Base-by-base conservation (phyloP, 2,797 vertebrate species). In the Anolis apletophallus region DNA sequence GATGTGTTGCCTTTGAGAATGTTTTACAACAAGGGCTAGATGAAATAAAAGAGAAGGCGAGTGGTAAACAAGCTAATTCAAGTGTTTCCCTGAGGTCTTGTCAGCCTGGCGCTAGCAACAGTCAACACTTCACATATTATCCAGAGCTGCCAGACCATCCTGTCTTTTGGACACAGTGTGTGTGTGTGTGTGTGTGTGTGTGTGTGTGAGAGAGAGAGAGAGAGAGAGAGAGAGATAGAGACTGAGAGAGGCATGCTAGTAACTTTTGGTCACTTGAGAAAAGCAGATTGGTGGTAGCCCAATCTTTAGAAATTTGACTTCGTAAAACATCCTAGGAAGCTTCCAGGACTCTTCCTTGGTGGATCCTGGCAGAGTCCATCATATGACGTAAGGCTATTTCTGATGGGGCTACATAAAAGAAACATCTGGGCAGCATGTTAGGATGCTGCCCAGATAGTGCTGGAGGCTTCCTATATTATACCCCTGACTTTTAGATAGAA, bases 31-130 rank as follows among this genome's bases (percentile, higher is more conserved):
- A 68, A n/a, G 9, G 19, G 84, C 88, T 86, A 86, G 87, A 85
- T 34, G 7, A 92, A 91, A 89, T 79, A n/a, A 80, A 93, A 80
- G 86, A 83, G 32, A 73, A 85, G 36, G 52, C 73, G 71, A 89
- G 81, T 83, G 83, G 85, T 92, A 93, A 94, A 93, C 72, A 91
- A 88, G 87, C 81, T 91, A 50, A 80, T 90, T 9, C 46, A 50
- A 85, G 83, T 50, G 50, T 90, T 84, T 91, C 88, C 85, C 87
- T 1, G 14, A 69, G 84, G 87, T n/a, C 78, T 72, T 90, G 74
- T 94, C 89, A 91, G 81, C 19, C 19, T 50, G 55, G 19, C 86
- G 85, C 91, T 88, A 89, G 81, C 85, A 90, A 57, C 72, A 87
- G 88, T 90, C 88, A 91, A 40, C 89, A 86, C 81, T 72, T 83